These are phyloP conservation scores for Nipponacmea schrenckii DNA, from an alignment of 2,888 invertebrate species.

Conservation along the genomic window DNA sequence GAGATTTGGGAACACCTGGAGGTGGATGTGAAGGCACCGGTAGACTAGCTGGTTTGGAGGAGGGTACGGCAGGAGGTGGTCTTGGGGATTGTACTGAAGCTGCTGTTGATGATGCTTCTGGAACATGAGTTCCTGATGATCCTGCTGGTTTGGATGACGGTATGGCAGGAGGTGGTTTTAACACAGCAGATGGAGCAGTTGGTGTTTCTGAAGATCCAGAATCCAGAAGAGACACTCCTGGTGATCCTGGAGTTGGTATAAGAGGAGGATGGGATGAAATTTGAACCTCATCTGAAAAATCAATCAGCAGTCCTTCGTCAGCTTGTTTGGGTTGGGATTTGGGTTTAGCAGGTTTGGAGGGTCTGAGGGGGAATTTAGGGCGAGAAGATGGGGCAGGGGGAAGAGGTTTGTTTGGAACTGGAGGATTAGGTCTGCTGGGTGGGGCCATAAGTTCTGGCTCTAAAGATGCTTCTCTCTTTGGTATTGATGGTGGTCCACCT, in stretches of 20 bases:
- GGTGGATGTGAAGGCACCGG: constrained; percentile 8
- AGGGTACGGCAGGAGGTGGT: constrained; percentile 15
- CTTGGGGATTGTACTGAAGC: neutral
- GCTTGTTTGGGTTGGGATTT: neutral
- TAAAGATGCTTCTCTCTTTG: neutral
- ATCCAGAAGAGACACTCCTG: neutral
- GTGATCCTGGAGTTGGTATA: neutral
- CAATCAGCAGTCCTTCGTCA: neutral
- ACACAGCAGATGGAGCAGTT: constrained; percentile 22
- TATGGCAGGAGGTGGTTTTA: constrained; percentile 11
- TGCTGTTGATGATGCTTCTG: too few species aligned
- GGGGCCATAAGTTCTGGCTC: neutral
- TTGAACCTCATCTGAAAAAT: constrained; percentile 2
- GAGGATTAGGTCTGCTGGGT: neutral
- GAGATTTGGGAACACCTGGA: constrained; percentile 8
- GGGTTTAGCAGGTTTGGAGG: neutral
- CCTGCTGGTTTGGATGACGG: neutral
- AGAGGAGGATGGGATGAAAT: neutral
- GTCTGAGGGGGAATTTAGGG: neutral
- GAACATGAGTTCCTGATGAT: too few species aligned
- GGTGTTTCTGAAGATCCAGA: neutral
- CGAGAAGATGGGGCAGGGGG: neutral
- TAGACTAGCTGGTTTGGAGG: constrained; percentile 10
- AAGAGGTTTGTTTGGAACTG: neutral
- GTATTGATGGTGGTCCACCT: neutral